phyloP scores from a whole-genome alignment of 2,113 vertebrate genomes.

The Baryphthengus martii region DNA sequence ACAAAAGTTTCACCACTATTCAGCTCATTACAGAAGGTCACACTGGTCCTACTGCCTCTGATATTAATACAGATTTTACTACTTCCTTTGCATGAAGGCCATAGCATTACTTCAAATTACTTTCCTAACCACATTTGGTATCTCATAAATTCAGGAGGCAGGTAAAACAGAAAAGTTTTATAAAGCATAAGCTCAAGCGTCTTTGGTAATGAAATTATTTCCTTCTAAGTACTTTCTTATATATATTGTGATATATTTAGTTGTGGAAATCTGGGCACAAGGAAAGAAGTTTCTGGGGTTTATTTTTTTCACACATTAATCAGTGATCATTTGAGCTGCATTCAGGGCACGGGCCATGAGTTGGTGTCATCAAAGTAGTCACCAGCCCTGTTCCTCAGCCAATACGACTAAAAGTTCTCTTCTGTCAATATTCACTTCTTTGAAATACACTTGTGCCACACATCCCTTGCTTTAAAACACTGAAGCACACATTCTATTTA shows the following conservation, averaged over 20 bases:
- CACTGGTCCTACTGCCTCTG: conserved; percentile 14
- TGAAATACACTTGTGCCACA: not conserved
- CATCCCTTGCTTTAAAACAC: not conserved
- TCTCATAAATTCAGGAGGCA: conserved; percentile 55
- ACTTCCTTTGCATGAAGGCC: conserved; percentile 16
- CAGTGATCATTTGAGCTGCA: not conserved
- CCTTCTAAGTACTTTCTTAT: not conserved
- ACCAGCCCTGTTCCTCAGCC: not conserved
- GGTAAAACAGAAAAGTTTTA: conserved; percentile 56
- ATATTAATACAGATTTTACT: conserved; percentile 44
- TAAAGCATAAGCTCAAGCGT: conserved; percentile 32
- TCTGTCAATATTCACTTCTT: not conserved
- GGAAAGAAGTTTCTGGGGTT: not conserved
- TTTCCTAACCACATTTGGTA: conserved; percentile 47
- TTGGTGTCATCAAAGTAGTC: not conserved
- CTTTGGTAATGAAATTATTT: conserved; percentile 54
- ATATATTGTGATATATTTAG: not conserved
- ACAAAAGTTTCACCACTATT: not conserved
- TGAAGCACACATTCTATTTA: not conserved
- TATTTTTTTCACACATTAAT: not conserved
- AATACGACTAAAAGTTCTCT: not conserved
- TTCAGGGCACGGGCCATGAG: not conserved
- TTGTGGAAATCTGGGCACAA: not conserved
- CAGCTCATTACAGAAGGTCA: not conserved
- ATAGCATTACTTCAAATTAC: conserved; percentile 46